phyloP scores from a whole-genome alignment of 2,888 invertebrate genomes.

The Perdita meconis region DNA sequence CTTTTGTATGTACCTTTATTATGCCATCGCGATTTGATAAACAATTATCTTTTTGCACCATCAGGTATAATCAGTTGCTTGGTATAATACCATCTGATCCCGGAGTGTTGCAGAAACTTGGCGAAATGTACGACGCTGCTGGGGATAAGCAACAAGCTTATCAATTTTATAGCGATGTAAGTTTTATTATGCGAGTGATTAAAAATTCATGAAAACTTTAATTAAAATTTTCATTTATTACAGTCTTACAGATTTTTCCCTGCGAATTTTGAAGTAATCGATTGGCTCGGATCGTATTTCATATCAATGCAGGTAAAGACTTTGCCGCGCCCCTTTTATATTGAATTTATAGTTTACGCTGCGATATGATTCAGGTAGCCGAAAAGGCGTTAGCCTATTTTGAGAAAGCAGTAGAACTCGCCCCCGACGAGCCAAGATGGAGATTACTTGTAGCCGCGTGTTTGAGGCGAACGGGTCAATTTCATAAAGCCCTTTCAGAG shows the following conservation, averaged over 20 bases:
- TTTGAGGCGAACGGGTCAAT: constrained; percentile 92
- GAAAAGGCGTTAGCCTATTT: constrained; percentile 94
- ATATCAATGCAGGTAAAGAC: constrained; percentile 89
- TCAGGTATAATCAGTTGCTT: constrained; percentile 91
- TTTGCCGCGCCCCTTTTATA: not conserved
- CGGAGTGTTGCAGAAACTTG: constrained; percentile 94
- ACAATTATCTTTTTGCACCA: not conserved
- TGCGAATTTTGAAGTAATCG: constrained; percentile 88
- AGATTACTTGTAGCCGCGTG: constrained; percentile 94
- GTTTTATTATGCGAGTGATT: too few species aligned
- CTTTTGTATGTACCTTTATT: constrained; percentile 1
- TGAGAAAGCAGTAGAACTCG: constrained; percentile 88
- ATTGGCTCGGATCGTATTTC: constrained; percentile 95
- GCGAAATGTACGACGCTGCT: constrained; percentile 94
- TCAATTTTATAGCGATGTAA: constrained; percentile 92
- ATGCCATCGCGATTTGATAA: not conserved
- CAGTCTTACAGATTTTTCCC: constrained; percentile 82
- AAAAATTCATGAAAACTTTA: constrained; percentile 39
- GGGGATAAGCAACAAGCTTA: constrained; percentile 96
- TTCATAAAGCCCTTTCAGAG: constrained; percentile 92
- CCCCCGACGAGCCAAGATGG: constrained; percentile 90
- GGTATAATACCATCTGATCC: constrained; percentile 95
- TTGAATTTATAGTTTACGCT: not conserved
- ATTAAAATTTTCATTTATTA: constrained; percentile 68
- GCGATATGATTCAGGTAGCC: constrained; percentile 85